Evolutionary conservation across 2,888 invertebrate genomes (phyloP).

Genomic region (Cataglyphis rosenhaueri): DNA sequence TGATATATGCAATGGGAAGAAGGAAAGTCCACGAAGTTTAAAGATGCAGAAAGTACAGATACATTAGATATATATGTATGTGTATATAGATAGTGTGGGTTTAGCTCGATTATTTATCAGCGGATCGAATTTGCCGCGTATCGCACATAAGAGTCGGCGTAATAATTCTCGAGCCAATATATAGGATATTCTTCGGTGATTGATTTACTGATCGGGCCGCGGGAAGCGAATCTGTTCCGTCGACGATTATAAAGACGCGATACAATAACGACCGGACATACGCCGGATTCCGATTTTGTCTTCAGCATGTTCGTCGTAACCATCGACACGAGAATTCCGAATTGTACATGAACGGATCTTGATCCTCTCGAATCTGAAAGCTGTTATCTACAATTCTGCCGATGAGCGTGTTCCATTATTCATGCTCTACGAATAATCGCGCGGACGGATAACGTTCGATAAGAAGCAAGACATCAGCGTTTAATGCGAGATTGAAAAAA

Average conservation of each 20-base stretch:
- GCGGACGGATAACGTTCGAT: conserved; percentile 32
- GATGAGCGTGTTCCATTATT: conserved; percentile 58
- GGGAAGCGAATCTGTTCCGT: background rate
- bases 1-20: conserved; percentile 3
- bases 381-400: conserved; percentile 49
- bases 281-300: background rate
- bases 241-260: conserved; percentile 13
- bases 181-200: conserved; percentile 7
- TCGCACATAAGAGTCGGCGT: conserved; percentile 3
- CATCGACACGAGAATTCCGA: conserved; percentile 8
- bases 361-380: conserved; percentile 32
- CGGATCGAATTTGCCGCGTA: background rate
- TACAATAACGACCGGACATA: background rate
- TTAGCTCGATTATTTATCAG: conserved; percentile 31
- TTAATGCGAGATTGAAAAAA: conserved; percentile 30
- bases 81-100: background rate
- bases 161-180: conserved; percentile 18
- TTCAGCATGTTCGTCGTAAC: background rate
- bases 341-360: conserved; percentile 16
- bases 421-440: conserved; percentile 60
- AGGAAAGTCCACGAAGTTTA: background rate
- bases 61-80: background rate
- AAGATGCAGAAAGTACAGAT: conserved; percentile 24
- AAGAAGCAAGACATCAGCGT: conserved; percentile 18
- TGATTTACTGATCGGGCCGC: conserved; percentile 19